Conservation (phyloP, 2,797 vertebrate genomes). For the Podarcis siculus region DNA sequence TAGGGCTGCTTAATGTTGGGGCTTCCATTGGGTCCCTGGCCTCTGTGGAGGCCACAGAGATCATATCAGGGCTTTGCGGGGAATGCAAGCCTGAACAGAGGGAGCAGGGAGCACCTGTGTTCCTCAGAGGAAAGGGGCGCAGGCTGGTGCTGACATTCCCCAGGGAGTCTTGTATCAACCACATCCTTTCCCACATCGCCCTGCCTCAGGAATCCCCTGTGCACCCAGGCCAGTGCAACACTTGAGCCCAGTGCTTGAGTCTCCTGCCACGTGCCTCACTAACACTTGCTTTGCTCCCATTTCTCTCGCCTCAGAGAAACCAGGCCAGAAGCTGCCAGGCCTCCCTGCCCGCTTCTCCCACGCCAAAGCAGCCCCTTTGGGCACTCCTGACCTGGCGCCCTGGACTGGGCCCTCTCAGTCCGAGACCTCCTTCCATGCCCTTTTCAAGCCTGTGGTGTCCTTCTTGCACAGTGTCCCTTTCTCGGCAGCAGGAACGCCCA, state of each 20-base stretch:
- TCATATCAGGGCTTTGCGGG: too few relatives aligned
- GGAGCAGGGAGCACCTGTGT: background rate
- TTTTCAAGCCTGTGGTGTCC: conserved; percentile 16
- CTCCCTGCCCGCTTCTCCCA: conserved; percentile 31
- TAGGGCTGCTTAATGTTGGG: background rate
- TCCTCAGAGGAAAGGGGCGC: background rate
- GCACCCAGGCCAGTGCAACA: too few relatives aligned
- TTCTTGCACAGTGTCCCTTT: background rate
- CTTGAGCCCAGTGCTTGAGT: background rate
- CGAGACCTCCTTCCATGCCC: conserved; percentile 75
- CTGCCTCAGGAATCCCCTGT: background rate
- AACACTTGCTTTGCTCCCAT: background rate
- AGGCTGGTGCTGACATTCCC: background rate
- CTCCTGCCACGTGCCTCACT: background rate
- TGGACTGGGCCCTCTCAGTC: conserved; percentile 73
- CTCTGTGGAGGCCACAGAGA: too few relatives aligned
- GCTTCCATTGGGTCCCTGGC: too few relatives aligned
- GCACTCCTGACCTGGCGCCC: conserved; percentile 60
- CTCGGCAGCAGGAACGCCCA: accelerated
- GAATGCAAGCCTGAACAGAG: background rate
- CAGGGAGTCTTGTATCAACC: background rate
- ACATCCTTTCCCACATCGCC: background rate
- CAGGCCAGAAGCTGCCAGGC: background rate
- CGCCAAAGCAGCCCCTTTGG: background rate
- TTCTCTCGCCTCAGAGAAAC: background rate